A percentile compares a stretch with the other conserved stretches of the same genome.
Conservation (phyloP, 2,113 vertebrate species). For the Numenius arquata region DNA sequence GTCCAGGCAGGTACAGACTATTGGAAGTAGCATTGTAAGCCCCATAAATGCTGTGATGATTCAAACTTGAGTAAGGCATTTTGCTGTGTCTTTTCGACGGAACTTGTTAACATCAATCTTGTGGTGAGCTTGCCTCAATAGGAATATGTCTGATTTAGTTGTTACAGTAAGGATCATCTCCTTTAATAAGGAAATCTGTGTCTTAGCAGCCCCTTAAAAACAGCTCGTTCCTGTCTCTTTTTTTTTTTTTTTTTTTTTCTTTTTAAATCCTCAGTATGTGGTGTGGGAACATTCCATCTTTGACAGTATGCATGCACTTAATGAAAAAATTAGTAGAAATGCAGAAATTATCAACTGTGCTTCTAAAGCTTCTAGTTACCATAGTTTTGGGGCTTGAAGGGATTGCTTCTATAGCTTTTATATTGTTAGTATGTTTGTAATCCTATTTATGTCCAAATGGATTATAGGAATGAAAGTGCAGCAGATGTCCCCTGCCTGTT, state of each 20-base stretch:
- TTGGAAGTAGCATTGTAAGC: not conserved
- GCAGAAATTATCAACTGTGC: not conserved
- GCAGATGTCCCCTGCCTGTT: slow-evolving; percentile 20
- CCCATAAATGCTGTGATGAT: not conserved
- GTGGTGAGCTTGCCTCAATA: not conserved
- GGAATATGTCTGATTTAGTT: not conserved
- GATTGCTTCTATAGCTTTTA: slow-evolving; percentile 28
- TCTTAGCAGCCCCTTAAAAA: slow-evolving; percentile 17
- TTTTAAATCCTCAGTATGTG: not conserved
- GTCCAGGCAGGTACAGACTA: not conserved
- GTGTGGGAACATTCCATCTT: not conserved
- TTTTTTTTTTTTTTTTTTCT: not conserved
- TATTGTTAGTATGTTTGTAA: slow-evolving; percentile 48
- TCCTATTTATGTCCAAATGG: slow-evolving; percentile 50
- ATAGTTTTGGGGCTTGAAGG: not conserved
- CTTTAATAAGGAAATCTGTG: slow-evolving; percentile 48
- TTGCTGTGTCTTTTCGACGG: not conserved
- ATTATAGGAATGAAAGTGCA: slow-evolving; percentile 58
- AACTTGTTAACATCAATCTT: not conserved
- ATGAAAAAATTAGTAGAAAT: not conserved
- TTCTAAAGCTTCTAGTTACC: not conserved
- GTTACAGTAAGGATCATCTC: slow-evolving; percentile 20
- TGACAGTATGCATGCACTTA: accelerated
- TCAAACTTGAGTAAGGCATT: not conserved
- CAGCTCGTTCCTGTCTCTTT: not conserved